Percentiles rank a stretch among this genome's conserved stretches.
These are phyloP conservation scores for Crocuta crocuta DNA, from an alignment of 2,113 vertebrate genomes.

Conservation along the genomic window DNA sequence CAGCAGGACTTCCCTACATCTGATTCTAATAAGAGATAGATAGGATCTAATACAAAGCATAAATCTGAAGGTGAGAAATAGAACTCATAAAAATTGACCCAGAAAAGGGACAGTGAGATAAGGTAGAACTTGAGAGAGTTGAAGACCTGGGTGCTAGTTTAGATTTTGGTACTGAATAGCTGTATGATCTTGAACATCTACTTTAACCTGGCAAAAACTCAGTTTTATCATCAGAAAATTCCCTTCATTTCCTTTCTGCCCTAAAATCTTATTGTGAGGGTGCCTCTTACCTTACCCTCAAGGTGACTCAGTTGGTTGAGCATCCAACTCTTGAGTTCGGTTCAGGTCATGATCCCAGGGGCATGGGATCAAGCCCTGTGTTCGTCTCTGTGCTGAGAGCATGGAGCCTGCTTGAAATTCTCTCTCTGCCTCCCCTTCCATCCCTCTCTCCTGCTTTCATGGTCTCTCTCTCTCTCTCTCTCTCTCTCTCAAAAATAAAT, in stretches of 20 bases:
- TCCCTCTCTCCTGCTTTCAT: too few relatives aligned
- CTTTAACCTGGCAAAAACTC: neutral
- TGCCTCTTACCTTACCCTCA: too few relatives aligned
- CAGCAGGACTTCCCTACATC: neutral
- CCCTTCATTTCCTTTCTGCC: neutral
- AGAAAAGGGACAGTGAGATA: neutral
- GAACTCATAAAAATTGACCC: neutral
- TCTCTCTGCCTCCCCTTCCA: too few relatives aligned
- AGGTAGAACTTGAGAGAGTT: neutral
- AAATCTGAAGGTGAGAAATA: neutral
- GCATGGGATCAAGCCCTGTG: too few relatives aligned
- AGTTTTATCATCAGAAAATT: neutral
- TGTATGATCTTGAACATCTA: neutral
- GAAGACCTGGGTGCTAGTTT: neutral
- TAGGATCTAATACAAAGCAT: neutral
- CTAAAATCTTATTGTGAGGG: neutral
- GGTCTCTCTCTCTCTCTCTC: too few relatives aligned
- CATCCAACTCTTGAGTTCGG: too few relatives aligned
- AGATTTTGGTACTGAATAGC: neutral
- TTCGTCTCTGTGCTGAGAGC: too few relatives aligned
- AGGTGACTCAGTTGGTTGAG: too few relatives aligned
- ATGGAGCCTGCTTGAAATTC: too few relatives aligned
- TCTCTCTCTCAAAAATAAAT: too few relatives aligned
- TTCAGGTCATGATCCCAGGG: too few relatives aligned
- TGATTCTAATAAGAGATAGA: neutral